These are phyloP conservation scores for Xanthorhoe designata DNA, from an alignment of 2,888 invertebrate species.

Conservation along the genomic window DNA sequence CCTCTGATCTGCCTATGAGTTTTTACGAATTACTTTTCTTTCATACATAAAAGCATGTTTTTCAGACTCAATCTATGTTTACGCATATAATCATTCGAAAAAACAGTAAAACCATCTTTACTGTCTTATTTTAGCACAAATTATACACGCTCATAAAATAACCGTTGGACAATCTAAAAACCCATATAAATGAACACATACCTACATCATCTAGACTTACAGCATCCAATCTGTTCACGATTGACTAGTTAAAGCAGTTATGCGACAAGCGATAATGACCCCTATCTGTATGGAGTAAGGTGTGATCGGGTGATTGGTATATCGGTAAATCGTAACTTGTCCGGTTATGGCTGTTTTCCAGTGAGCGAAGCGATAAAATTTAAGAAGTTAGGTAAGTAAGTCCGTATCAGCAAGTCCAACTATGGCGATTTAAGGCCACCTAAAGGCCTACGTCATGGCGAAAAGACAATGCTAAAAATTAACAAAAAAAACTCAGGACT, in stretches of 20 bases:
- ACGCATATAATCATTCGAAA: too few relatives aligned
- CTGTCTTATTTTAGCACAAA: conserved; percentile 10
- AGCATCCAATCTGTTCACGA: conserved; percentile 15
- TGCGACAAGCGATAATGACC: conserved; percentile 16
- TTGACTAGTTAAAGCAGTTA: conserved; percentile 15
- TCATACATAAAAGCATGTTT: too few relatives aligned
- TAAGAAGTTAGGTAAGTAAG: too few relatives aligned
- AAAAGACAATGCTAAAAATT: too few relatives aligned
- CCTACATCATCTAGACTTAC: conserved; percentile 31
- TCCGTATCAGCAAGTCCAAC: too few relatives aligned
- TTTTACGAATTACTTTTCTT: too few relatives aligned
- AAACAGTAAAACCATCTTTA: not conserved
- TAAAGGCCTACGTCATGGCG: too few relatives aligned
- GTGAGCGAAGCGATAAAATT: not conserved
- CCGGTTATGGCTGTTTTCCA: conserved; percentile 8
- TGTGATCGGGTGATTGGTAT: not conserved
- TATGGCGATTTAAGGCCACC: too few relatives aligned
- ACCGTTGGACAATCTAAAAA: conserved; percentile 42
- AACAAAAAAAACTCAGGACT: too few relatives aligned
- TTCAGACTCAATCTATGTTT: too few relatives aligned
- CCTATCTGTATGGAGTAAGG: conserved; percentile 9
- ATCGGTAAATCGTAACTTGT: conserved; percentile 7
- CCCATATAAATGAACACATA: conserved; percentile 32
- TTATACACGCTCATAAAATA: conserved; percentile 28
- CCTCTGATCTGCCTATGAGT: too few relatives aligned